Conservation (phyloP, 2,113 vertebrate genomes). For the Eurypyga helias region DNA sequence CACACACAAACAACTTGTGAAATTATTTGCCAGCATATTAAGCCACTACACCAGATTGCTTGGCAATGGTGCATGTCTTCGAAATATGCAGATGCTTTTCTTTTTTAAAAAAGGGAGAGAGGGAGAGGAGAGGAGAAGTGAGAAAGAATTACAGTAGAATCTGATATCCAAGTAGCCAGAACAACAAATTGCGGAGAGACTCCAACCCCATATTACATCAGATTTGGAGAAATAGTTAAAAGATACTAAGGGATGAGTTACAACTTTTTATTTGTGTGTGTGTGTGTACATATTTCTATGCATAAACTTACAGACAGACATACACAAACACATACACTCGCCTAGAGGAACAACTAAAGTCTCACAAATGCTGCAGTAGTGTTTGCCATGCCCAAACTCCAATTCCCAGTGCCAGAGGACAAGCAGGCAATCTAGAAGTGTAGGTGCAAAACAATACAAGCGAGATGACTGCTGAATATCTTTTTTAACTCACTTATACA, state of each 20-base stretch:
- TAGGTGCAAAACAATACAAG: background rate
- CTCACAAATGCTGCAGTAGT: background rate
- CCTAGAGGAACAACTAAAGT: conserved; percentile 9
- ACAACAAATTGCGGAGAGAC: conserved; percentile 37
- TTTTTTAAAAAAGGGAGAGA: conserved; percentile 66
- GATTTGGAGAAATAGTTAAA: conserved; percentile 21
- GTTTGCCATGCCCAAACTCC: background rate
- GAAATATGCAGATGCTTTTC: conserved; percentile 74
- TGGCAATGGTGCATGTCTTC: conserved; percentile 66
- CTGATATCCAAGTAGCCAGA: conserved; percentile 48
- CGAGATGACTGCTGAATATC: background rate
- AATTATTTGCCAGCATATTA: conserved; percentile 77
- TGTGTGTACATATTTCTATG: background rate
- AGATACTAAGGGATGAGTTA: background rate
- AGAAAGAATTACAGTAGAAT: conserved; percentile 69
- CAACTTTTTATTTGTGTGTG: background rate
- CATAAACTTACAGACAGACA: background rate
- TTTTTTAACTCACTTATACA: background rate
- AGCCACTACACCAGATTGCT: conserved; percentile 76
- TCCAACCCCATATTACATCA: conserved; percentile 7
- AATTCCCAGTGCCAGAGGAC: background rate
- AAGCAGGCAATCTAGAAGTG: conserved; percentile 14
- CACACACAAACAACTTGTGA: conserved; percentile 73
- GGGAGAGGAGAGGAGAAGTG: conserved; percentile 50
- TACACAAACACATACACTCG: background rate